Evolutionary conservation across 2,888 invertebrate species (phyloP).

Genomic region (Phrixothrix hirtus): DNA sequence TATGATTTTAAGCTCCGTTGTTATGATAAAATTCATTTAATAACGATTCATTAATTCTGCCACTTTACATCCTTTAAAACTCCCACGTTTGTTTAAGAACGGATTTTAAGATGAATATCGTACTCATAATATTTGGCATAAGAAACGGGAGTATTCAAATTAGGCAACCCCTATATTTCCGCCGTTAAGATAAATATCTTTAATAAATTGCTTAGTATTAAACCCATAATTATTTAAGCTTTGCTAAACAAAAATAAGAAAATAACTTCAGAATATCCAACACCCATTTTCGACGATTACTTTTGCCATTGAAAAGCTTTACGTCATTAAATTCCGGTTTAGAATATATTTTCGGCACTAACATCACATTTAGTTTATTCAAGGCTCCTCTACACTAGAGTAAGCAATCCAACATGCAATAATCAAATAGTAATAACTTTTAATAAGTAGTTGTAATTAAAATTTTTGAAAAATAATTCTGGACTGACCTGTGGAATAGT

Average conservation of each 20-base stretch:
- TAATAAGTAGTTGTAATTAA: background rate
- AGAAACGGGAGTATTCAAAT: slow-evolving; percentile 2
- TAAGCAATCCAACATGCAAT: background rate
- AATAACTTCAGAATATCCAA: background rate
- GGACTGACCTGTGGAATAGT: too few species aligned
- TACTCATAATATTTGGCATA: slow-evolving; percentile 1
- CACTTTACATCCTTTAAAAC: background rate
- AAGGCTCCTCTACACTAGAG: too few species aligned
- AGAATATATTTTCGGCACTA: too few species aligned
- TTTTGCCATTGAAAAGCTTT: too few species aligned
- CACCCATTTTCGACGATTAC: background rate
- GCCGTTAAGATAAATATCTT: slow-evolving; percentile 6
- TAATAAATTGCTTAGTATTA: slow-evolving; percentile 10
- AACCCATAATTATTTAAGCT: slow-evolving; percentile 6
- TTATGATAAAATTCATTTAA: too few species aligned
- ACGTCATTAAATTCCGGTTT: too few species aligned
- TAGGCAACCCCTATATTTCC: slow-evolving; percentile 5
- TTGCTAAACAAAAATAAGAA: slow-evolving; percentile 1
- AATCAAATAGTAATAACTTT: background rate
- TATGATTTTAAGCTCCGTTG: too few species aligned
- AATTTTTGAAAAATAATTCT: too few species aligned
- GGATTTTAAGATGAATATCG: background rate
- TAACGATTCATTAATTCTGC: background rate
- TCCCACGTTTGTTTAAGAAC: background rate
- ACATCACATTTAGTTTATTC: too few species aligned